phyloP scores from a whole-genome alignment of 2,888 invertebrate species.

The Lasioglossum villosulum region DNA sequence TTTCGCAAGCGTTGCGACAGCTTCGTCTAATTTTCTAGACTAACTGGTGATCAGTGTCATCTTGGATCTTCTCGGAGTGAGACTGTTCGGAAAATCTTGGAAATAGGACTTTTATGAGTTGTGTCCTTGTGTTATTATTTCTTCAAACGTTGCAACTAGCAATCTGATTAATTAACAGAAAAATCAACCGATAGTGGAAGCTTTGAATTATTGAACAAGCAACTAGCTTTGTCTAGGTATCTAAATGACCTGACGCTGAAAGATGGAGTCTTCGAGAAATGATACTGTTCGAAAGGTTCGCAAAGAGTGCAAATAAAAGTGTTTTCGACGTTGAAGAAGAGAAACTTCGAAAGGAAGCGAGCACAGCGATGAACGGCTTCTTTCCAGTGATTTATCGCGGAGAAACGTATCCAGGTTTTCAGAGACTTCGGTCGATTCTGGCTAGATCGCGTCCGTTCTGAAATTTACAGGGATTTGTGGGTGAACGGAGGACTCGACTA shows the following conservation, averaged over 20 bases:
- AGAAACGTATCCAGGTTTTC: slow-evolving; percentile 1
- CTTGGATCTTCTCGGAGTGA: not conserved
- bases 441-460: not conserved
- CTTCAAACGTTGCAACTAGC: not conserved
- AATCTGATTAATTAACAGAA: no score
- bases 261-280: not conserved
- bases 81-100: no score
- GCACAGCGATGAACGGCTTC: slow-evolving; percentile 34
- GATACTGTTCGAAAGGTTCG: not conserved
- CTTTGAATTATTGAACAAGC: not conserved
- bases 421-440: not conserved
- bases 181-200: not conserved
- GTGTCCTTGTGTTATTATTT: not conserved
- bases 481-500: not conserved
- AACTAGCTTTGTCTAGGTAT: no score
- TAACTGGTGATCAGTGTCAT: not conserved
- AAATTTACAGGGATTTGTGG: not conserved
- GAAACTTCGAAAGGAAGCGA: not conserved
- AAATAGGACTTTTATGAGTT: no score
- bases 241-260: no score
- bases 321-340: not conserved
- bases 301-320: not conserved
- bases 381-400: slow-evolving; percentile 30
- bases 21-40: not conserved
- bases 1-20: not conserved